A percentile compares a stretch with the other conserved stretches of the same genome.
These are phyloP conservation scores for Glareola pratincola DNA, from an alignment of 2,113 vertebrate species.

Conservation along the genomic window DNA sequence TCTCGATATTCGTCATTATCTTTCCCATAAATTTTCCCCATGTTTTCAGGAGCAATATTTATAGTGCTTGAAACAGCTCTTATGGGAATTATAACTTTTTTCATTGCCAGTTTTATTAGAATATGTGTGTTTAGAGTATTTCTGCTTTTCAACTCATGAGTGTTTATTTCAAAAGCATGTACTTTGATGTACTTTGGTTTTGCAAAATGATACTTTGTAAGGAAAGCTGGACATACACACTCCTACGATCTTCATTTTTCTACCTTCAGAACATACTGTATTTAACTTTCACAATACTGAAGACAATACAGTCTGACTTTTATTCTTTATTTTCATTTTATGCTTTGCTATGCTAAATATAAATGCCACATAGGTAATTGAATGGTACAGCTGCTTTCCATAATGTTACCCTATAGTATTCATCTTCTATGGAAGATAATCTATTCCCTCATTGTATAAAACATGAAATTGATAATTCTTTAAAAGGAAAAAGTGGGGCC, in stretches of 20 bases:
- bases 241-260: background rate
- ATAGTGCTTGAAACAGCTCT: background rate
- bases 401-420: background rate
- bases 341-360: background rate
- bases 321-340: background rate
- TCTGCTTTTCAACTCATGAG: background rate
- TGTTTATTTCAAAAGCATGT: background rate
- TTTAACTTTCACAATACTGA: background rate
- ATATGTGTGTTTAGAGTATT: background rate
- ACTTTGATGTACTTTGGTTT: background rate
- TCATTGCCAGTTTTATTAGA: background rate
- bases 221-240: background rate
- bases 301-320: background rate
- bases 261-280: background rate
- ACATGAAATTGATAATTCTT: background rate
- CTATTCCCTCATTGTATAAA: background rate
- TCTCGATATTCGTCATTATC: background rate
- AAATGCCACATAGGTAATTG: background rate
- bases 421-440: background rate
- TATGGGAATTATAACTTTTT: background rate
- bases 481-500: background rate
- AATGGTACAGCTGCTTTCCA: background rate
- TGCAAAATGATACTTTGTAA: background rate
- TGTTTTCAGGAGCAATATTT: background rate
- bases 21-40: background rate